Conservation (phyloP, 2,888 invertebrate species). For the Neelides folsomi region DNA sequence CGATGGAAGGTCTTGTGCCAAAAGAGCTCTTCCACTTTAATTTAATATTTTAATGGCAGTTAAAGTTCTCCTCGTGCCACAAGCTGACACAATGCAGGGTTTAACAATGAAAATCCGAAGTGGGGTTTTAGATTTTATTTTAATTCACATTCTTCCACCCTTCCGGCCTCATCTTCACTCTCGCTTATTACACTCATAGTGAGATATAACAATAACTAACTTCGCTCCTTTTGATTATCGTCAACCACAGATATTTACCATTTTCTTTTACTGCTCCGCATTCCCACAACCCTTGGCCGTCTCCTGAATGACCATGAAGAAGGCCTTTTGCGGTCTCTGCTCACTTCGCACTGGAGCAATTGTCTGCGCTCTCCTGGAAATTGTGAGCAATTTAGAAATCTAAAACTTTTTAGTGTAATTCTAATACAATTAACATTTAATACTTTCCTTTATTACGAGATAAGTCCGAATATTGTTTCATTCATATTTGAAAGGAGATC, state of each 20-base stretch:
- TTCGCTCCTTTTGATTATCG: neutral
- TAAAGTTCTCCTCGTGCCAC: no score
- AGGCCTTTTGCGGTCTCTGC: slow-evolving; percentile 18
- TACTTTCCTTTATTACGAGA: no score
- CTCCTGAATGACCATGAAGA: neutral
- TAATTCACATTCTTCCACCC: neutral
- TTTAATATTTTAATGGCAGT: no score
- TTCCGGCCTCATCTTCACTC: neutral
- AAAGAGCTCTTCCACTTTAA: no score
- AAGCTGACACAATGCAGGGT: no score
- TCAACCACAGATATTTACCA: neutral
- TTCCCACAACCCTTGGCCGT: neutral
- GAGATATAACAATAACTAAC: neutral
- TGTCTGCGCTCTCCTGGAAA: slow-evolving; percentile 16
- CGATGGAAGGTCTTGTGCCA: no score
- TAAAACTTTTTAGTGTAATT: neutral
- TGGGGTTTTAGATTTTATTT: no score
- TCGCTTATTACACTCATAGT: neutral
- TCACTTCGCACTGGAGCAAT: slow-evolving; percentile 13
- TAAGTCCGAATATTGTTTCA: no score
- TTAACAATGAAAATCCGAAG: no score
- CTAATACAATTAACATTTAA: no score
- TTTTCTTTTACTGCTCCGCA: slow-evolving; percentile 3
- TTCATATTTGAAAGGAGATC: no score
- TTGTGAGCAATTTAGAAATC: slow-evolving; percentile 16